These are phyloP conservation scores for Heteromyza rotundicornis DNA, from an alignment of 2,888 invertebrate genomes.

Conservation along the genomic window DNA sequence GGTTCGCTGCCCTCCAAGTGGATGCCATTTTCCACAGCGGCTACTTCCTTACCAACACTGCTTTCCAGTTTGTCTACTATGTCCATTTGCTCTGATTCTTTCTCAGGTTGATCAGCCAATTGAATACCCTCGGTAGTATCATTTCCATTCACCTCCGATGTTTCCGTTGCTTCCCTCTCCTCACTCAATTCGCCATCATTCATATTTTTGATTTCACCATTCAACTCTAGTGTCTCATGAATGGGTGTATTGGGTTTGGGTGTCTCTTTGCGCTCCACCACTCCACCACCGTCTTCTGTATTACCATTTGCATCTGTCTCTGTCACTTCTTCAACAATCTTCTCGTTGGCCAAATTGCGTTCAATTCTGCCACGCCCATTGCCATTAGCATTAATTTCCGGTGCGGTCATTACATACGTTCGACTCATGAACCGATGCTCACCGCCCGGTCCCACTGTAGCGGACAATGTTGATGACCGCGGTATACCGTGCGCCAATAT, in stretches of 20 bases:
- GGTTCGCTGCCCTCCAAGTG: background rate
- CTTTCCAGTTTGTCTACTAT: background rate
- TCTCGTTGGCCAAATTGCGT: conserved; percentile 22
- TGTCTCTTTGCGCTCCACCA: conserved; percentile 25
- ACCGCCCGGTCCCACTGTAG: conserved; percentile 35
- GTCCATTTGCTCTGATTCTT: background rate
- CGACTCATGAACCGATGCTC: conserved; percentile 46
- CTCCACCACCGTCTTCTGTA: conserved; percentile 24
- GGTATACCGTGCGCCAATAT: conserved; percentile 59
- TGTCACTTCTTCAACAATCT: conserved; percentile 28
- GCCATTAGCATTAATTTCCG: conserved; percentile 38
- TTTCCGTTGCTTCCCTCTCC: too few relatives aligned
- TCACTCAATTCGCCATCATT: background rate
- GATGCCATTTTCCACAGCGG: background rate
- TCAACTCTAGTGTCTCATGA: conserved; percentile 27
- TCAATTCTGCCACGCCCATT: conserved; percentile 33
- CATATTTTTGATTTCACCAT: too few relatives aligned
- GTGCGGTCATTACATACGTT: conserved; percentile 43
- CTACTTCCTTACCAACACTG: background rate
- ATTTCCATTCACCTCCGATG: background rate
- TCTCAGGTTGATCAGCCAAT: background rate
- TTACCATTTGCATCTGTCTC: conserved; percentile 23
- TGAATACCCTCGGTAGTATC: background rate
- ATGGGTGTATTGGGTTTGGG: conserved; percentile 36
- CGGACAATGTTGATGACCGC: conserved; percentile 46